phyloP scores from a whole-genome alignment of 2,888 invertebrate genomes.

The Geotrupes spiniger region DNA sequence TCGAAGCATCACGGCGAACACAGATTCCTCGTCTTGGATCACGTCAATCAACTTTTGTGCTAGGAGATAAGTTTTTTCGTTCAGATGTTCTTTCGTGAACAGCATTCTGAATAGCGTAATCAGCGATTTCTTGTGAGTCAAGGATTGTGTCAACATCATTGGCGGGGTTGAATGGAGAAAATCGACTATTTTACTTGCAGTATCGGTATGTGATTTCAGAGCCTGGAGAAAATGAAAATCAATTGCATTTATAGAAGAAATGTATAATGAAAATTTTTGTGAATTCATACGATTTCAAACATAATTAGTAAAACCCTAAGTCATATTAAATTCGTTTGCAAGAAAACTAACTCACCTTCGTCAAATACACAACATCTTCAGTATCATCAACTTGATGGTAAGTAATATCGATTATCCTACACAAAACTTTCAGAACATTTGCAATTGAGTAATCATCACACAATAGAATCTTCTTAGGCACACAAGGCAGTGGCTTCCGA shows the following conservation, averaged over 20 bases:
- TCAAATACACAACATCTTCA: conserved; percentile 39
- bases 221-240: conserved; percentile 32
- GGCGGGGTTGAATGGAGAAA: conserved; percentile 39
- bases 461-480: conserved; percentile 22
- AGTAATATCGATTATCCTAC: conserved; percentile 23
- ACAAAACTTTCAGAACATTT: conserved; percentile 12
- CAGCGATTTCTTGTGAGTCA: conserved; percentile 36
- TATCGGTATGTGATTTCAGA: conserved; percentile 31
- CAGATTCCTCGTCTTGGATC: conserved; percentile 21
- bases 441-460: conserved; percentile 10
- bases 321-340: too few relatives aligned
- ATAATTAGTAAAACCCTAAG: too few relatives aligned
- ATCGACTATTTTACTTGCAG: conserved; percentile 34
- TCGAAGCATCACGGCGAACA: conserved; percentile 11
- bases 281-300: too few relatives aligned
- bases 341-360: conserved; percentile 42
- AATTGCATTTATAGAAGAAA: too few relatives aligned
- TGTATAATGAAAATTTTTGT: too few relatives aligned
- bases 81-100: conserved; percentile 31
- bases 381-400: conserved; percentile 38
- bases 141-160: conserved; percentile 31
- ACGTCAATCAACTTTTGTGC: conserved; percentile 25
- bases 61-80: conserved; percentile 18
- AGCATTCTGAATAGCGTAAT: conserved; percentile 41
- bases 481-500: conserved; percentile 36